Percentiles rank a stretch among this genome's conserved stretches.
Evolutionary conservation across 2,797 vertebrate genomes (phyloP).

Genomic region (Brachyalestes nurse): DNA sequence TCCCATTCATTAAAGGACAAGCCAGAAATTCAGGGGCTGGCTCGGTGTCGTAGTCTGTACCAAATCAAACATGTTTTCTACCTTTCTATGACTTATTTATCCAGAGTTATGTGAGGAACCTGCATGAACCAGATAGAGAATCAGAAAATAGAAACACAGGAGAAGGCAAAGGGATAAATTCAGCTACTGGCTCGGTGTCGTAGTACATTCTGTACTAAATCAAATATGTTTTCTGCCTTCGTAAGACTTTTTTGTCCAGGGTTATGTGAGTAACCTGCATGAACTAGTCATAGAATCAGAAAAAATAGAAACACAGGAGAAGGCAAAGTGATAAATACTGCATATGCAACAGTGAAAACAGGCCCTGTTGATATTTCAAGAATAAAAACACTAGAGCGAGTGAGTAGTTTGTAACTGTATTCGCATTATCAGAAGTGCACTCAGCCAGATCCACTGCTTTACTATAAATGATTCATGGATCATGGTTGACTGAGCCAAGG

Average conservation of each 20-base stretch:
- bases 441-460: no score
- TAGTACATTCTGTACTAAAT: conserved; percentile 50
- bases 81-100: background rate
- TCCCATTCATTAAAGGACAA: conserved; percentile 73
- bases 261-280: background rate
- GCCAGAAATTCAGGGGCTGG: conserved; percentile 67
- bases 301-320: no score
- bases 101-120: background rate
- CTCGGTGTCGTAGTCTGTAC: conserved; percentile 56
- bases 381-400: no score
- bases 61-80: background rate
- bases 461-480: no score
- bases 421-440: no score
- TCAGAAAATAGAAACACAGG: no score
- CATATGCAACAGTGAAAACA: no score
- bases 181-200: conserved; percentile 63
- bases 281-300: no score
- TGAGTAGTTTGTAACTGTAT: no score
- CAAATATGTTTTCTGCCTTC: background rate
- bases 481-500: no score
- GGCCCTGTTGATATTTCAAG: no score
- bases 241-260: background rate
- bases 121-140: background rate
- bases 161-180: background rate
- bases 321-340: no score